Base-by-base conservation (phyloP, 2,797 vertebrate species). In the Gymnothorax reevesii region DNA sequence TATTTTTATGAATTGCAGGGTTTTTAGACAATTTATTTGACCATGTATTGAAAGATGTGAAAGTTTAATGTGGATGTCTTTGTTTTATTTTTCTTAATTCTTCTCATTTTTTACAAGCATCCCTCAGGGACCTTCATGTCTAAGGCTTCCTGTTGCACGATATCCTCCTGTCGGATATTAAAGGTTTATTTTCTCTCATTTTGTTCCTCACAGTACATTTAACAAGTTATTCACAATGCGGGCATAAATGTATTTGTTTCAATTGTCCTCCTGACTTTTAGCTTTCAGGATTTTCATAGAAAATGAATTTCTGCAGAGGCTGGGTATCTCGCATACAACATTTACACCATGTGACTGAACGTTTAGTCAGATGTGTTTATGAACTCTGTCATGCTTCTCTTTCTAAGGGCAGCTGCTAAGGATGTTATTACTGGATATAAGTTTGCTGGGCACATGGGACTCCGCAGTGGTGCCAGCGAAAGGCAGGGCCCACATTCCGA, bases 401-500 rank as follows among this genome's bases (percentile, higher is more conserved):
- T 52, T 79, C 42, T 15, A 7, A 7, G 55, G 55, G 52, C 52
- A 55, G 77, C 55, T 80, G 77, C 52, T n/a, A 80, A 22, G 20
- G 49, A 9, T 80, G 77, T 80, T 80, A 54, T 80, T n/a, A 55
- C 7, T 55, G 77, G 17, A 52, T 55, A 17, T 20, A 79, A 80
- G 52, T 80, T 17, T 55, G 33, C n/a, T 7, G 17, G 20, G 9
- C 49, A 7, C 77, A 66, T 52, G 69, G 71, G 64, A 73, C 33
- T 59, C 54, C 55, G 52, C 66, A 82, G 22, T 52, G 9, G 49
- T 55, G 54, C 73, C 77, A 55, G 77, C 57, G 84, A 73, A 83
- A 59, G 86, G 86, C 83, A 62, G 71, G 86, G 25, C 75, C 52
- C 62, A 55, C 87, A 86, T 88, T 85, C 75, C n/a, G 4, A 75